Evolutionary conservation across 2,888 invertebrate genomes (phyloP), one percentile per base, ranked within the genome.

Genomic region (Podabrus alpinus): DNA sequence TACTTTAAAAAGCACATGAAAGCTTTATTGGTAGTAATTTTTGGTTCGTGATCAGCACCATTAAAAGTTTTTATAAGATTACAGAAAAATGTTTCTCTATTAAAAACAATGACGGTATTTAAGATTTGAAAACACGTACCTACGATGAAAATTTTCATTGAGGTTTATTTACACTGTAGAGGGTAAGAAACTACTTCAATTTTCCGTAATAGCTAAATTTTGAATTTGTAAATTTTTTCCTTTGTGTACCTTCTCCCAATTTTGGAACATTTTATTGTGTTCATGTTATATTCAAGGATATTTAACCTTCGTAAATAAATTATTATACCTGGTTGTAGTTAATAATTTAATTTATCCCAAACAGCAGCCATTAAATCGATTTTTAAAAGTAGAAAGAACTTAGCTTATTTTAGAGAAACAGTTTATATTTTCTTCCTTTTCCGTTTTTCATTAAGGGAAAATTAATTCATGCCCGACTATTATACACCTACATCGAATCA

Each of bases 401-500:
- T 21, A 21, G 21, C 21, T 21, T 21, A n/a, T n/a, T n/a, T n/a
- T n/a, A n/a, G n/a, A n/a, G 21, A 13, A 29, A 29, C 1, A 29
- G 13, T 29, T 13, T 13, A 4, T 1, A 1, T 29, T 29, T 13
- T 25, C 13, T 13, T 29, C 25, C 2, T 0, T 25, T 25, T n/a
- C n/a, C n/a, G 11, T 29, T 29, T 29, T 13, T 29, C 13, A 4
- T 11, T 11, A 11, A 10, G 11, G 4, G 19, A 62, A 62, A 62
- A 16, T 16, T 62, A 59, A 73, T 24, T 66, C 21, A 59, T 29
- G 29, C 71, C 62, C 74, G 75, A 77, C 76, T 75, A 74, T n/a
- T 62, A 66, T 4, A 4, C 4, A 19, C 19, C 19, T 45, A 45
- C 45, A 45, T 45, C 9, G 68, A 77, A 76, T 79, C 76, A 79